Percentiles rank a stretch among this genome's conserved stretches.
These are phyloP conservation scores for Crocallis elinguaria DNA, from an alignment of 2,888 invertebrate species.

Conservation along the genomic window DNA sequence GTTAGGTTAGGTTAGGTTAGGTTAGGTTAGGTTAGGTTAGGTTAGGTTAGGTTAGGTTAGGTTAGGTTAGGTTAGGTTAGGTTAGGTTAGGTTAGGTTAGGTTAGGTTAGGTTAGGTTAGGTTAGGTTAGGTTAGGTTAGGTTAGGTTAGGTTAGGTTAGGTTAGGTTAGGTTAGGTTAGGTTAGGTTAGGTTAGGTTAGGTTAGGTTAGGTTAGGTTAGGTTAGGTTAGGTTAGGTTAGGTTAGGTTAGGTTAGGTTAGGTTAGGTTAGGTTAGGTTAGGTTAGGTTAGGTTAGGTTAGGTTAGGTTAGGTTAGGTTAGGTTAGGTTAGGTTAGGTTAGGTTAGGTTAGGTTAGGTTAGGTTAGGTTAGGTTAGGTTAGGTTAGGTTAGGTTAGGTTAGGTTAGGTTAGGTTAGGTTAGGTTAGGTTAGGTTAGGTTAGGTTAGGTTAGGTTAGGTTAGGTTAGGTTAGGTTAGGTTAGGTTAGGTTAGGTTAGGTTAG, in stretches of 20 bases:
- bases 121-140: slow-evolving; percentile 33
- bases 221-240: slow-evolving; percentile 26
- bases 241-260: slow-evolving; percentile 24
- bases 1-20: slow-evolving; percentile 31
- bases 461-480: neutral
- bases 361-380: slow-evolving; percentile 32
- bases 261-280: slow-evolving; percentile 26
- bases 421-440: neutral
- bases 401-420: slow-evolving; percentile 15
- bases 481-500: neutral
- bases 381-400: slow-evolving; percentile 26
- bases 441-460: neutral
- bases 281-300: slow-evolving; percentile 36
- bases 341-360: slow-evolving; percentile 35
- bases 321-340: slow-evolving; percentile 30
- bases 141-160: slow-evolving; percentile 27
- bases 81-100: slow-evolving; percentile 31
- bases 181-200: slow-evolving; percentile 27
- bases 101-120: slow-evolving; percentile 35
- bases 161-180: slow-evolving; percentile 24
- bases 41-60: slow-evolving; percentile 34
- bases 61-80: slow-evolving; percentile 34
- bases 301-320: slow-evolving; percentile 34
- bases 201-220: slow-evolving; percentile 27
- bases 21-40: slow-evolving; percentile 36